Evolutionary conservation across 2,888 invertebrate genomes (phyloP).

Genomic region (Drosophila seclusa): DNA sequence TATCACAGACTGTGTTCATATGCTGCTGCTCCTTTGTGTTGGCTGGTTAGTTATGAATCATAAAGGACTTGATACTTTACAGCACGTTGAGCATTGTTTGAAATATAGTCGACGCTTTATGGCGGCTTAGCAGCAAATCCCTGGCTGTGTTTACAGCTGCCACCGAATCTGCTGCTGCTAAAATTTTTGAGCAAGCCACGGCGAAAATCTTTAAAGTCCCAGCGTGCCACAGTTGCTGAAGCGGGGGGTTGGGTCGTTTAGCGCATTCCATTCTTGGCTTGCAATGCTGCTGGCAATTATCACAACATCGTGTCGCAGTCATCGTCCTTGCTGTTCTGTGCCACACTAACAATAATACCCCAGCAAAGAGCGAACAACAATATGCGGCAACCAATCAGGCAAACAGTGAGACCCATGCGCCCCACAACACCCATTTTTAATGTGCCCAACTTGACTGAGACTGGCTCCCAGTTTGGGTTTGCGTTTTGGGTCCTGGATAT

Average conservation of each 20-base stretch:
- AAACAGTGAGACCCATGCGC: conserved; percentile 40
- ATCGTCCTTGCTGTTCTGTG: conserved; percentile 50
- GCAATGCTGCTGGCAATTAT: conserved; percentile 67
- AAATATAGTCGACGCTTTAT: conserved; percentile 67
- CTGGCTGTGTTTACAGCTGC: conserved; percentile 60
- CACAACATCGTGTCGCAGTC: conserved; percentile 78
- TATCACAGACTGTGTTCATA: conserved; percentile 23
- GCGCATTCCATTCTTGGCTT: conserved; percentile 21
- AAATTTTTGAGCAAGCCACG: conserved; percentile 51
- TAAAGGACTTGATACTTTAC: conserved; percentile 57
- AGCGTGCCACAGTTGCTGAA: conserved; percentile 30
- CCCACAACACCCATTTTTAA: conserved; percentile 75
- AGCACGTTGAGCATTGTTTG: conserved; percentile 46
- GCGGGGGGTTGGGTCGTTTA: background rate
- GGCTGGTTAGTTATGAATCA: conserved; percentile 51
- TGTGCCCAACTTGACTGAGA: conserved; percentile 40
- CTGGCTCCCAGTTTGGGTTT: conserved; percentile 5
- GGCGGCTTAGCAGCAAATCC: conserved; percentile 67
- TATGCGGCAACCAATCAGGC: conserved; percentile 70
- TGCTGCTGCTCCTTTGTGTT: conserved; percentile 24
- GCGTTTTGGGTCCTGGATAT: conserved; percentile 25
- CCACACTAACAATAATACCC: conserved; percentile 56
- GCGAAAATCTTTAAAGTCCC: conserved; percentile 69
- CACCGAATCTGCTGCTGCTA: conserved; percentile 36
- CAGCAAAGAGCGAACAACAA: conserved; percentile 32